Percentiles rank a stretch among this genome's conserved stretches.
phyloP scores from a whole-genome alignment of 92 coral and sea anemone genomes.

The Micromussa lordhowensis region DNA sequence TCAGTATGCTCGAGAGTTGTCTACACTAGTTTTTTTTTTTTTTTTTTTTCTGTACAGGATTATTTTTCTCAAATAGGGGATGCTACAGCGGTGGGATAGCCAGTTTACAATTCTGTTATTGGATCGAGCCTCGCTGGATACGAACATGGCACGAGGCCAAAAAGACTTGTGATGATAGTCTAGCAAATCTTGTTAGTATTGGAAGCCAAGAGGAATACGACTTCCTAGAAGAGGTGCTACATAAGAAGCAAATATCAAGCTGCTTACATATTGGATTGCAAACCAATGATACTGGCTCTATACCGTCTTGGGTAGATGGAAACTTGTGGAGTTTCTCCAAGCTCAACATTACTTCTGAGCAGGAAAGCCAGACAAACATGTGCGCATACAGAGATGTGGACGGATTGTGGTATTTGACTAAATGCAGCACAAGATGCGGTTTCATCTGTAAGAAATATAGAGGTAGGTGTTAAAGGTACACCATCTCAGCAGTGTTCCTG shows the following conservation, averaged over 20 bases:
- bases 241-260: constrained; percentile 4
- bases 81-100: constrained; percentile 48
- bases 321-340: constrained; percentile 53
- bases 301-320: constrained; percentile 57
- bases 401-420: constrained; percentile 60
- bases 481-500: no score
- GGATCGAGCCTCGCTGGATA: constrained; percentile 24
- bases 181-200: constrained; percentile 54
- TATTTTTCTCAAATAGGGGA: constrained; percentile 55
- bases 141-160: constrained; percentile 54
- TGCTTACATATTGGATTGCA: constrained; percentile 64
- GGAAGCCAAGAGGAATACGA: constrained; percentile 62
- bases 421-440: constrained; percentile 56
- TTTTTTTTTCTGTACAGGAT: constrained; percentile 28
- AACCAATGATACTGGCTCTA: neutral
- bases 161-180: constrained; percentile 29
- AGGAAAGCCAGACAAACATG: neutral
- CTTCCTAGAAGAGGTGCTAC: constrained; percentile 43
- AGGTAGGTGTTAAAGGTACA: constrained; percentile 9
- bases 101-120: constrained; percentile 60
- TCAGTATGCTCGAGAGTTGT: neutral
- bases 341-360: constrained; percentile 13
- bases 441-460: constrained; percentile 60
- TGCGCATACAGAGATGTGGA: constrained; percentile 59
- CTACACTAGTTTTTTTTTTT: neutral